phyloP scores from a whole-genome alignment of 1,140 invertebrate genomes.

The Drosophila dunni region DNA sequence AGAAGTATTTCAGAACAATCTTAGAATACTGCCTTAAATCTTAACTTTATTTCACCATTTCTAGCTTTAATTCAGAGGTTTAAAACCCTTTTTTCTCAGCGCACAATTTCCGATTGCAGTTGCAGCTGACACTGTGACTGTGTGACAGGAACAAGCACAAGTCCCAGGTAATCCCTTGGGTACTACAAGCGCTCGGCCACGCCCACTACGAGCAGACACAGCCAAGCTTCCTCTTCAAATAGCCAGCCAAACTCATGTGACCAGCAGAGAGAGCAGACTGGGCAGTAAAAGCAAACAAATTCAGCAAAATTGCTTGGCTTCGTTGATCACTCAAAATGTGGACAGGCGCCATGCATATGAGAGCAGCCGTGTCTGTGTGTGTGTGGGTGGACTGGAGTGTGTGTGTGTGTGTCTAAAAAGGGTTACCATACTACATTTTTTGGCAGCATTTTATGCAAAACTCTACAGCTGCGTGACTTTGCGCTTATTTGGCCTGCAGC shows the following conservation, averaged over 20 bases:
- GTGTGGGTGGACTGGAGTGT: constrained; percentile 8
- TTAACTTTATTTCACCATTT: too few relatives aligned
- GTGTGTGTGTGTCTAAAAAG: constrained; percentile 18
- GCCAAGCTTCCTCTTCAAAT: background rate
- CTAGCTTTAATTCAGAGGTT: too few relatives aligned
- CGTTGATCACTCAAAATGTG: constrained; percentile 47
- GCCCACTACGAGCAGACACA: constrained; percentile 3
- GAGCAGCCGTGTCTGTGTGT: background rate
- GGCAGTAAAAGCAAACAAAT: constrained; percentile 50
- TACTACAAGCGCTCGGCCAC: constrained; percentile 50
- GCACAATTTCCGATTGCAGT: background rate
- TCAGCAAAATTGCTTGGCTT: constrained; percentile 65
- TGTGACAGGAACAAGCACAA: constrained; percentile 70
- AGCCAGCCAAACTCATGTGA: background rate
- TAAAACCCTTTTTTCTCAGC: too few relatives aligned
- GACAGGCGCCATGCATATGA: constrained; percentile 19
- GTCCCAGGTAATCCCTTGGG: constrained; percentile 74
- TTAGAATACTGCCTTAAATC: too few relatives aligned
- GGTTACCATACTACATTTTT: constrained; percentile 27
- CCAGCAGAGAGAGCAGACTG: constrained; percentile 1
- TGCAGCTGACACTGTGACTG: constrained; percentile 39
- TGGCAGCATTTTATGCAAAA: constrained; percentile 56
- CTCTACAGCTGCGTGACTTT: constrained; percentile 57
- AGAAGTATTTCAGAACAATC: too few relatives aligned
- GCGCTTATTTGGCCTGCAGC: constrained; percentile 44